Conservation (phyloP, 2,888 invertebrate species). For the Junonia oenone region DNA sequence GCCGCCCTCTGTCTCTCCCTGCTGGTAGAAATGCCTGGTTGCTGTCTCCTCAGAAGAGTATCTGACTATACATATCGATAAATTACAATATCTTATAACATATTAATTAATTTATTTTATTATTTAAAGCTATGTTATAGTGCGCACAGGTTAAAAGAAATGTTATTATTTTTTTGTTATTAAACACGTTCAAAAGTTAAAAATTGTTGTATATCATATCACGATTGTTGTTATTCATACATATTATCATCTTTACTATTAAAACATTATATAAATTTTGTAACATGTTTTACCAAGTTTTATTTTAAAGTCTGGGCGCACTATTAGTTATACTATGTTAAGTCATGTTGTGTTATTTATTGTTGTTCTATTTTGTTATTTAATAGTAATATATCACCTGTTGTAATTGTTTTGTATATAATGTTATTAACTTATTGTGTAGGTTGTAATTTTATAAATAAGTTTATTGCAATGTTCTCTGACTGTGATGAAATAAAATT, state of each 20-base stretch:
- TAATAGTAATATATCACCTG: background rate
- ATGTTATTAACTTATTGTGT: slow-evolving; percentile 2
- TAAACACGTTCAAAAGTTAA: no score
- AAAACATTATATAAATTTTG: no score
- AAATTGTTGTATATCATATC: background rate
- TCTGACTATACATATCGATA: slow-evolving; percentile 53
- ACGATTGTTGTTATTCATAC: no score
- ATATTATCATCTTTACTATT: no score
- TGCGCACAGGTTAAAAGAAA: no score
- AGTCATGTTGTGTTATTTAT: background rate
- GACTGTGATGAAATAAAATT: background rate
- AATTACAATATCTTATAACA: background rate
- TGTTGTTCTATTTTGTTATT: background rate
- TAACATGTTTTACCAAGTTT: no score
- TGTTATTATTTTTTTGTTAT: no score
- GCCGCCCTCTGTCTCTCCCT: slow-evolving; percentile 70
- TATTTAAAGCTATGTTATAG: background rate
- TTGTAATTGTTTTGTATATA: background rate
- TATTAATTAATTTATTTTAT: background rate
- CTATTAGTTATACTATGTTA: no score
- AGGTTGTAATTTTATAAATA: background rate
- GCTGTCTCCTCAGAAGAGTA: slow-evolving; percentile 71
- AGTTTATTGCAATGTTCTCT: background rate
- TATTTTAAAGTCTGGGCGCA: no score
- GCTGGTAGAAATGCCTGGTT: slow-evolving; percentile 81